Base-by-base conservation (phyloP, 1,140 invertebrate genomes). In the Brachystomella parvula region DNA sequence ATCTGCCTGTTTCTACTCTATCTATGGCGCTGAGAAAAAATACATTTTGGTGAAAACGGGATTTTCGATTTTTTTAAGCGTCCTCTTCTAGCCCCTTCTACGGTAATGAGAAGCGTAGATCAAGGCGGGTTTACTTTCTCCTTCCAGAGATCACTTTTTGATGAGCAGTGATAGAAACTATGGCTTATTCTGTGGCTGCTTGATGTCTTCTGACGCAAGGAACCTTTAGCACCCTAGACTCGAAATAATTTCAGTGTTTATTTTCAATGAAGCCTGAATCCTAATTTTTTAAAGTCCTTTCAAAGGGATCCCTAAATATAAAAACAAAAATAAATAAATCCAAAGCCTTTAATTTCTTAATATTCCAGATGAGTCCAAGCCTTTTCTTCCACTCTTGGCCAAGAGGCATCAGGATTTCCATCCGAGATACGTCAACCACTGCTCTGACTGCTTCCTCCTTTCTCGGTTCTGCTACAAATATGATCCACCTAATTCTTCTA, bases 361-460 rank as follows among this genome's bases (percentile, higher is more conserved):
- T 19, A 17, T 59, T 31, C 24, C 57, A 59, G 57, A 59, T 59
- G 57, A 59, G 57, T 17, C 63, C 47, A 53, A 53, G 49, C 15
- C 49, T 53, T 26, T 19, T 26, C 24, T 15, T 15, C 24, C 49
- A 53, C 24, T 26, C 24, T 15, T 15, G 9, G 49, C 49, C 49
- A 53, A 53, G 49, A 53, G 12, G 49, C 49, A 53, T 26, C 24
- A 26, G 6, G 49, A 53, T 24, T 53, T 53, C 6, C 24, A 15
- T 53, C 12, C 6, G n/a, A 33, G 26, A 30, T 58, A 65, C 26
- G 15, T 58, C 24, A 66, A 61, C 53, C 71, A 70, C 56, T 72
- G 71, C 59, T 59, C 71, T 28, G 71, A 72, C 63, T 72, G 71
- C 53, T 69, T 64, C 33, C 61, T 70, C 47, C 47, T 72, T n/a